Evolutionary conservation across 1,140 invertebrate genomes (phyloP).

Genomic region (Anadara kagoshimensis): DNA sequence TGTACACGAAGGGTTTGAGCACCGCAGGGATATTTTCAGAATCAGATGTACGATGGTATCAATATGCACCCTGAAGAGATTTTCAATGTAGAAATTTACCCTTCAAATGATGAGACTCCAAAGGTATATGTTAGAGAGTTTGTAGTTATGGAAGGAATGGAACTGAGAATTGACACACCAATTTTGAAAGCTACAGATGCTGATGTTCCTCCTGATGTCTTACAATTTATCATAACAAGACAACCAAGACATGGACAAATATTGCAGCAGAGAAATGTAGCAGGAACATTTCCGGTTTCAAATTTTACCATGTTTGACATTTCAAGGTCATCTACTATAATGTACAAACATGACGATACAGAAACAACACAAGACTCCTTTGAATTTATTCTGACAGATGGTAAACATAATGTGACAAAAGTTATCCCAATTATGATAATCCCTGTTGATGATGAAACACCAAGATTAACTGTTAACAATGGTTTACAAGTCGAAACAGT

Average conservation of each 20-base stretch:
- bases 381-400: slow-evolving; percentile 71
- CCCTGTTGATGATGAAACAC: slow-evolving; percentile 74
- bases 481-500: slow-evolving; percentile 71
- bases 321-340: slow-evolving; percentile 66
- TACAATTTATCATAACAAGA: slow-evolving; percentile 67
- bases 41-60: slow-evolving; percentile 73
- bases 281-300: slow-evolving; percentile 59
- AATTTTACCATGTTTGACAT: slow-evolving; percentile 72
- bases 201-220: slow-evolving; percentile 70
- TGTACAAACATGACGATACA: slow-evolving; percentile 73
- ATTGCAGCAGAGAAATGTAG: slow-evolving; percentile 57
- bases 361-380: slow-evolving; percentile 72
- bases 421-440: slow-evolving; percentile 69
- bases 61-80: slow-evolving; percentile 59
- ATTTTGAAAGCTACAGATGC: slow-evolving; percentile 73
- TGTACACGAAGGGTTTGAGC: slow-evolving; percentile 72
- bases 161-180: slow-evolving; percentile 71
- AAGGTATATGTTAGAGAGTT: slow-evolving; percentile 71
- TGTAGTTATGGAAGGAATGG: slow-evolving; percentile 73
- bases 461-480: slow-evolving; percentile 71
- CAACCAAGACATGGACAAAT: slow-evolving; percentile 72
- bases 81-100: slow-evolving; percentile 69
- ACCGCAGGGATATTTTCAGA: slow-evolving; percentile 66
- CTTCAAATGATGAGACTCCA: slow-evolving; percentile 74
- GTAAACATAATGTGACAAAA: slow-evolving; percentile 68